Percentiles rank a stretch among this genome's conserved stretches.
Conservation (phyloP, 1,140 invertebrate genomes). For the Trachymyrmex cornetzi region DNA sequence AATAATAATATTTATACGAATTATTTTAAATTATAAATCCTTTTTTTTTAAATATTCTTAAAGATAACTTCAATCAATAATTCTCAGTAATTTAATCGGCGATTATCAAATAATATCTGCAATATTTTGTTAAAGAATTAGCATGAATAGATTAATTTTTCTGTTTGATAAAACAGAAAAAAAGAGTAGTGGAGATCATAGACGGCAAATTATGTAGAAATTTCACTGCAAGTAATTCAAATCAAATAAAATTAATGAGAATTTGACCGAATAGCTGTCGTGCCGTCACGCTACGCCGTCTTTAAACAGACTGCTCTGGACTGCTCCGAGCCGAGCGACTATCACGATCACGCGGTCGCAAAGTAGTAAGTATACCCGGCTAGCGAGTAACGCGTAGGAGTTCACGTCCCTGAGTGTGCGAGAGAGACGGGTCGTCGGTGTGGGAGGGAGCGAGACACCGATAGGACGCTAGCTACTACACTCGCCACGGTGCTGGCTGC, state of each 20-base stretch:
- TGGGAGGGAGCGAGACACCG: conserved; percentile 54
- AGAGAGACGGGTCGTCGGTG: background rate
- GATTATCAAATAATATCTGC: background rate
- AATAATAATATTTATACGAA: no score
- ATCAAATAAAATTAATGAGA: background rate
- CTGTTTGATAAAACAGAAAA: background rate
- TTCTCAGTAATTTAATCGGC: background rate
- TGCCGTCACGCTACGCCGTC: background rate
- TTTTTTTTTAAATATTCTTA: background rate
- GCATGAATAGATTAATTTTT: background rate
- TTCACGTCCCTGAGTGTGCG: conserved; percentile 65
- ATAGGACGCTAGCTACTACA: conserved; percentile 70
- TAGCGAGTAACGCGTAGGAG: conserved; percentile 19
- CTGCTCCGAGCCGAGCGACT: background rate
- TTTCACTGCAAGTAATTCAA: background rate
- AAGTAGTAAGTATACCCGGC: background rate
- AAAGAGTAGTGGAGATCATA: background rate
- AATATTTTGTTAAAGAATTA: background rate
- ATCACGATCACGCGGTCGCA: background rate
- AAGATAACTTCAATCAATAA: background rate
- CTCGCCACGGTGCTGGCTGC: conserved; percentile 30
- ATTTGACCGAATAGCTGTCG: background rate
- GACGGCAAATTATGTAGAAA: background rate
- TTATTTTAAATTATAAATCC: background rate
- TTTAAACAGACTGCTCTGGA: background rate